Evolutionary conservation across 2,888 invertebrate species (phyloP).

Genomic region (Tinea semifulvella): DNA sequence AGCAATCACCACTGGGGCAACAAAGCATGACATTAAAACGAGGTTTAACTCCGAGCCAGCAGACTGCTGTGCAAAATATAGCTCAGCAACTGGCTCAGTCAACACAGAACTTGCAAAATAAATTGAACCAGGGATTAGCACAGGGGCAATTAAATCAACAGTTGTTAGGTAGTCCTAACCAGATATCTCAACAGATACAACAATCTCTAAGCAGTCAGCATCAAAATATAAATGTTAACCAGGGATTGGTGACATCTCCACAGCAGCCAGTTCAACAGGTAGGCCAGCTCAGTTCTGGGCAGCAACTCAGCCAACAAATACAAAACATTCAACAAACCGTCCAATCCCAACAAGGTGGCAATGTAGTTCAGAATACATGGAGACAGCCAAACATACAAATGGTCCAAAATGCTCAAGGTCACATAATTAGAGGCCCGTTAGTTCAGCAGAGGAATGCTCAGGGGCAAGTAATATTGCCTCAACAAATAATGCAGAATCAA

Average conservation of each 20-base stretch:
- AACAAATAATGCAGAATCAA: conserved; percentile 63
- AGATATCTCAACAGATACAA: conserved; percentile 56
- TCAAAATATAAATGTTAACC: conserved; percentile 55
- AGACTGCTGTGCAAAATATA: conserved; percentile 54
- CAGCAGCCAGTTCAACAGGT: conserved; percentile 48
- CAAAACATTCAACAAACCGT: conserved; percentile 57
- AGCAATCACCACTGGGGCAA: conserved; percentile 51
- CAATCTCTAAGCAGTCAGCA: conserved; percentile 52
- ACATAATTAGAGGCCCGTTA: conserved; percentile 54
- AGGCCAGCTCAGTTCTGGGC: conserved; percentile 50
- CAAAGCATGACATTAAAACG: conserved; percentile 58
- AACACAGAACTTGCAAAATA: conserved; percentile 44
- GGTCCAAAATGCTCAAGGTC: conserved; percentile 62
- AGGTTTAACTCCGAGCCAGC: conserved; percentile 49
- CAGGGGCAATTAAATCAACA: conserved; percentile 53
- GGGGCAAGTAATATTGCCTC: conserved; percentile 63
- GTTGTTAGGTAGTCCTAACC: conserved; percentile 57
- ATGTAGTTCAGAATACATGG: conserved; percentile 50
- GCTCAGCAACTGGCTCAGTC: conserved; percentile 56
- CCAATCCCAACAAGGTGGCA: conserved; percentile 44
- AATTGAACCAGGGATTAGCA: conserved; percentile 48
- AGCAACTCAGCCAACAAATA: conserved; percentile 58
- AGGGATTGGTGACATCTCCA: conserved; percentile 47
- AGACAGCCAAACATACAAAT: conserved; percentile 61
- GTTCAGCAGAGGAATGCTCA: conserved; percentile 57